Percentiles rank a stretch among this genome's conserved stretches.
phyloP scores from a whole-genome alignment of 37 sponge, comb jelly and placozoan genomes.

The Ephydatia muelleri region DNA sequence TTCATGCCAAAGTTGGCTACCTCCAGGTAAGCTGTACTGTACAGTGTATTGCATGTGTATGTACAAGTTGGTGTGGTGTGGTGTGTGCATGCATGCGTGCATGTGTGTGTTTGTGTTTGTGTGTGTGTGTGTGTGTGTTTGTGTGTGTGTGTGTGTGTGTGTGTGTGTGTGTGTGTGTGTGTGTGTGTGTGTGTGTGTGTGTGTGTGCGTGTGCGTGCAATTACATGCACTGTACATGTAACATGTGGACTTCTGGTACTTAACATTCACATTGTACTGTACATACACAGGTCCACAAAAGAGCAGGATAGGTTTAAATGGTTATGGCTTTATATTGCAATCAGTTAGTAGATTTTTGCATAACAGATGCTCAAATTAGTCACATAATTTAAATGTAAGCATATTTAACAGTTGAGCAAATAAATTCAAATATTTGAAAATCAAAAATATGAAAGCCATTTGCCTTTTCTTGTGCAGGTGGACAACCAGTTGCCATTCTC shows the following conservation, averaged over 20 bases:
- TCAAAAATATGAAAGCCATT: background rate
- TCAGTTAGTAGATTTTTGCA: no score
- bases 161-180: no score
- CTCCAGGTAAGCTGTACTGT: conserved; percentile 47
- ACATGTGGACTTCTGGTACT: no score
- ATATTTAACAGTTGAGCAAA: background rate
- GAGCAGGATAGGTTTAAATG: no score
- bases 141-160: no score
- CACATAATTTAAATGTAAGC: background rate
- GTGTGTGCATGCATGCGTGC: background rate
- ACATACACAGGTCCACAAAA: no score
- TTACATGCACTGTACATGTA: background rate
- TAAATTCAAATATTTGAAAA: no score
- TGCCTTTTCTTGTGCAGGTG: conserved; percentile 30
- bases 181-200: no score
- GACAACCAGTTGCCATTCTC: conserved; percentile 86
- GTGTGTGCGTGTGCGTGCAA: background rate
- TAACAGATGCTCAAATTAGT: no score
- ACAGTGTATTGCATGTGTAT: background rate
- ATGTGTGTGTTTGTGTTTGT: background rate
- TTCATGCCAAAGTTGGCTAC: conserved; percentile 66
- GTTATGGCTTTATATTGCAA: no score
- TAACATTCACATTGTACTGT: no score
- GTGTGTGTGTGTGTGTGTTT: no score
- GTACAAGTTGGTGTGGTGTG: background rate